Percentiles rank a stretch among this genome's conserved stretches.
Conservation (phyloP, 23 tunicate genomes). For the Phallusia fumigata region DNA sequence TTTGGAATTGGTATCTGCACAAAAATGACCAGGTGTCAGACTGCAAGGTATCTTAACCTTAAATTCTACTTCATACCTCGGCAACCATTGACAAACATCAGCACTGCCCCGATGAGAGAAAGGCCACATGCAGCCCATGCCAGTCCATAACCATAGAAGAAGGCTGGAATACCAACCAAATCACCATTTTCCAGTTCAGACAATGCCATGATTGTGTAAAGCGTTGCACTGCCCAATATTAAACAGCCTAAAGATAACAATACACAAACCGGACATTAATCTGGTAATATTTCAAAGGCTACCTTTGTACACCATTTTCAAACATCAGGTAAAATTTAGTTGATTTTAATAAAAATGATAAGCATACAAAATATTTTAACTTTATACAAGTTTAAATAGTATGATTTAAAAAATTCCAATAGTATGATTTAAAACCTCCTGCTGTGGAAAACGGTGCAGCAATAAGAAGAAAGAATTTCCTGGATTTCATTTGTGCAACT, state of each 20-base stretch:
- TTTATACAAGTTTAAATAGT: too few relatives aligned
- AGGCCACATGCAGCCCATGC: constrained; percentile 7
- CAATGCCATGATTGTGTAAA: background rate
- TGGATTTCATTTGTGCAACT: background rate
- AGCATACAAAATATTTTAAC: too few relatives aligned
- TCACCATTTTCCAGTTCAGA: background rate
- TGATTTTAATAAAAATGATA: too few relatives aligned
- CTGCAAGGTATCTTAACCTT: background rate
- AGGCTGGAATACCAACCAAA: background rate
- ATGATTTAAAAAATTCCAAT: background rate
- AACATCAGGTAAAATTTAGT: too few relatives aligned
- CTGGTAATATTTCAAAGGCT: too few relatives aligned
- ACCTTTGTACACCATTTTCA: too few relatives aligned
- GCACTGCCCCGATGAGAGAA: background rate
- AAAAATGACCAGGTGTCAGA: background rate
- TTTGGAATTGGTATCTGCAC: background rate
- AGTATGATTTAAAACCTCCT: background rate
- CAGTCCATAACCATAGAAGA: background rate
- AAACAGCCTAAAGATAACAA: background rate
- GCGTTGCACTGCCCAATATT: background rate
- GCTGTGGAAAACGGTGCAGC: background rate
- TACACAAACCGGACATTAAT: too few relatives aligned
- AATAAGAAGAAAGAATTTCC: background rate
- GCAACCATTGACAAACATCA: background rate
- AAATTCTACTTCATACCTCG: background rate